Evolutionary conservation across 2,113 vertebrate genomes (phyloP).

Genomic region (Telmatochromis sp.): DNA sequence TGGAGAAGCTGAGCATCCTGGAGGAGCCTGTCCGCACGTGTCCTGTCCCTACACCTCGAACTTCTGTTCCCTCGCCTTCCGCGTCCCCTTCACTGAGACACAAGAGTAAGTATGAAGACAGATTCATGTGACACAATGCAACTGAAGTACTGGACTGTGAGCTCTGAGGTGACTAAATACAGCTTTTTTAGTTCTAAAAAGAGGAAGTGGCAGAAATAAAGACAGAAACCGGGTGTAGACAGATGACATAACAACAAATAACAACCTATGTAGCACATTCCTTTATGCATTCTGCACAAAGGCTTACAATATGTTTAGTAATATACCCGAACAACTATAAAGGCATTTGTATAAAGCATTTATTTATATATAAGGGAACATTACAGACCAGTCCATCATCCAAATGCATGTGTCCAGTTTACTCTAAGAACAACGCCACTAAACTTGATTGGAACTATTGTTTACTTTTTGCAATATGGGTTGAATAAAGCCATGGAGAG

Average conservation of each 20-base stretch:
- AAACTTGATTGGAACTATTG: neutral
- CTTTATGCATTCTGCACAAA: neutral
- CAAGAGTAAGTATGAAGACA: conserved; percentile 78
- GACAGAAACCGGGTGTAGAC: neutral
- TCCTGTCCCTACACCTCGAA: conserved; percentile 73
- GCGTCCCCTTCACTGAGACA: conserved; percentile 81
- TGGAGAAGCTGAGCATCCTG: conserved; percentile 66
- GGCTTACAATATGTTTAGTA: neutral
- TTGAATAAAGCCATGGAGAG: neutral
- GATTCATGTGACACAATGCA: neutral
- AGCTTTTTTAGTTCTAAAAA: neutral
- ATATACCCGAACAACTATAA: neutral
- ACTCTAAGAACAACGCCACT: neutral
- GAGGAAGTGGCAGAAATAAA: neutral
- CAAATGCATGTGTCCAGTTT: neutral
- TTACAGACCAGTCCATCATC: neutral
- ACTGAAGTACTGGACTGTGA: neutral
- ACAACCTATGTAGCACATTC: neutral
- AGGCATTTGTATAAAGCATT: neutral
- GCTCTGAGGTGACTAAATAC: neutral
- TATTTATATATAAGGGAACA: neutral
- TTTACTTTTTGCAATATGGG: neutral
- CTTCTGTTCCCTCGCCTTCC: conserved; percentile 76
- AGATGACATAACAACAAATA: neutral
- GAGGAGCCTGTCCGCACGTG: conserved; percentile 78